Evolutionary conservation across 2,888 invertebrate species (phyloP).

Genomic region (Fragum sueziense): DNA sequence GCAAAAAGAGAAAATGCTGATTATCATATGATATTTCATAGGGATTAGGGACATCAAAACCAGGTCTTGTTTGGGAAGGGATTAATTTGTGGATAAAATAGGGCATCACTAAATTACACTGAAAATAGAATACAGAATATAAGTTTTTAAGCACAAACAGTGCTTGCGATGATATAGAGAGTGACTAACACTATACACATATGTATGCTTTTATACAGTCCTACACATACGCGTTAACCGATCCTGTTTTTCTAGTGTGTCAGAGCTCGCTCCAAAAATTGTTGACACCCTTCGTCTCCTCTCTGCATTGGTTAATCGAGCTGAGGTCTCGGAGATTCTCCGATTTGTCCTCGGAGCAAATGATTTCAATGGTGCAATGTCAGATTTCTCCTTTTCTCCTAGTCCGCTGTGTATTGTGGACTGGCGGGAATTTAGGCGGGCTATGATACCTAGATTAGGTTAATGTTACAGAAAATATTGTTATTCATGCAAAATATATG

Average conservation of each 20-base stretch:
- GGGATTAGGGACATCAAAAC: no score
- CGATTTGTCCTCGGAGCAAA: not conserved
- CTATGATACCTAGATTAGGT: conserved; percentile 21
- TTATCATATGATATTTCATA: no score
- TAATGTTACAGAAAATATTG: not conserved
- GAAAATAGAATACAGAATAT: not conserved
- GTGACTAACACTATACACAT: conserved; percentile 10
- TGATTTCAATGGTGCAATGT: conserved; percentile 3
- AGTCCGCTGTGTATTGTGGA: conserved; percentile 20
- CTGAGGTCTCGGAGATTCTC: not conserved
- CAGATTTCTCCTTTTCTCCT: conserved; percentile 15
- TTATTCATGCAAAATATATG: no score
- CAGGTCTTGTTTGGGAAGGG: no score
- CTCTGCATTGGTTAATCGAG: conserved; percentile 18
- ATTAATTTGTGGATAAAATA: not conserved
- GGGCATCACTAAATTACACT: not conserved
- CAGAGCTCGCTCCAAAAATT: conserved; percentile 57
- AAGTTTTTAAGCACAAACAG: not conserved
- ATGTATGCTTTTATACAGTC: conserved; percentile 19
- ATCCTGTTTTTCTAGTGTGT: conserved; percentile 51
- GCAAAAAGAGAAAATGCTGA: no score
- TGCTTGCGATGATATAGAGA: not conserved
- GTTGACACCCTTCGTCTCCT: conserved; percentile 23
- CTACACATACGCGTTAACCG: conserved; percentile 59
- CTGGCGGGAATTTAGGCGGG: conserved; percentile 31